Evolutionary conservation across 2,113 vertebrate species (phyloP).

Genomic region (Peromyscus californicus): DNA sequence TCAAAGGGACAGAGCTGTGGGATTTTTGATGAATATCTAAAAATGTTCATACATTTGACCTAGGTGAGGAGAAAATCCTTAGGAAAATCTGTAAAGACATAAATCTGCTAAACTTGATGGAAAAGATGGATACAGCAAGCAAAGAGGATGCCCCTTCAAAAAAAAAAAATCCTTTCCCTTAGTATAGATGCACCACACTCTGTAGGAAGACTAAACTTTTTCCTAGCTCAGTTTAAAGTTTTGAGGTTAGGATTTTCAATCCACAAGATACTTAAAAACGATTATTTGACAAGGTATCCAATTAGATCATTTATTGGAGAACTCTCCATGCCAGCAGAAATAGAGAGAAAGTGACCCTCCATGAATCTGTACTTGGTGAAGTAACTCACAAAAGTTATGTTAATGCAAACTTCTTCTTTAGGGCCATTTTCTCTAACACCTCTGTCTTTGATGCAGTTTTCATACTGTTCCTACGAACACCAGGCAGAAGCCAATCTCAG

Average conservation of each 20-base stretch:
- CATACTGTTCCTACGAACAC: background rate
- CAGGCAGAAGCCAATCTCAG: background rate
- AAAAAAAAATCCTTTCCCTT: background rate
- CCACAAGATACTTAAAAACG: background rate
- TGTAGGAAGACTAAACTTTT: background rate
- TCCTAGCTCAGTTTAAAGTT: background rate
- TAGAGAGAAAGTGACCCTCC: slow-evolving; percentile 27
- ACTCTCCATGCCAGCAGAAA: background rate
- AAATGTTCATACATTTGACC: background rate
- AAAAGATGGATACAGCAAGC: background rate
- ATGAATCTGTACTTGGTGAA: slow-evolving; percentile 25
- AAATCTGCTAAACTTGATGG: background rate
- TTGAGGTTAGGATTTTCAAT: slow-evolving; percentile 52
- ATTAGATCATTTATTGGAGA: background rate
- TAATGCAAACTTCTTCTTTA: background rate
- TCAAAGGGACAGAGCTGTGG: background rate
- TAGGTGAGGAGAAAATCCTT: background rate
- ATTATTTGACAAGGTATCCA: background rate
- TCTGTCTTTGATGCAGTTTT: slow-evolving; percentile 1
- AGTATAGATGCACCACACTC: background rate
- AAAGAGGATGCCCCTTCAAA: background rate
- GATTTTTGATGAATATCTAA: slow-evolving; percentile 1
- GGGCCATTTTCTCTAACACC: slow-evolving; percentile 7
- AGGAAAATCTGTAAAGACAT: background rate
- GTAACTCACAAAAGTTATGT: slow-evolving; percentile 38